Evolutionary conservation across 92 coral and sea anemone species (phyloP).

Genomic region (Epizoanthus fatuus): DNA sequence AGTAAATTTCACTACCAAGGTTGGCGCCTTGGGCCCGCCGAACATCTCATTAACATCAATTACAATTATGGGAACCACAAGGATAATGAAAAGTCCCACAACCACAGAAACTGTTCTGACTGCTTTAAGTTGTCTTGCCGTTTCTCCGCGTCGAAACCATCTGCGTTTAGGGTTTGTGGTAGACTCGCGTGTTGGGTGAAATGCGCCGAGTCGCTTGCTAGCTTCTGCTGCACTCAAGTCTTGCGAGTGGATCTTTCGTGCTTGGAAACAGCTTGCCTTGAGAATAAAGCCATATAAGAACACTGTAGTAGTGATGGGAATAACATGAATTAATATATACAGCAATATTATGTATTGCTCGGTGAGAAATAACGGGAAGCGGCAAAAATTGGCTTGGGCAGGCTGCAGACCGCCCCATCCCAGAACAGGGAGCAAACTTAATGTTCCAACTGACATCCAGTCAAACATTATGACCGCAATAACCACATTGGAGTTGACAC

Average conservation of each 20-base stretch:
- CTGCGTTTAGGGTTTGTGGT: conserved; percentile 20
- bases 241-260: conserved; percentile 65
- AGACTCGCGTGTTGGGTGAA: conserved; percentile 13
- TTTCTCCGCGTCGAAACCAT: conserved; percentile 22
- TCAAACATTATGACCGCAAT: conserved; percentile 10
- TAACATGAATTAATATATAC: conserved; percentile 52
- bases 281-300: conserved; percentile 70
- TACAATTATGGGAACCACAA: conserved; percentile 67
- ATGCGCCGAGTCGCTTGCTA: not conserved
- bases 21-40: conserved; percentile 71
- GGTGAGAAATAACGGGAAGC: conserved; percentile 63
- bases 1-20: conserved; percentile 53
- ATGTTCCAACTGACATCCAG: conserved; percentile 59
- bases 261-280: conserved; percentile 61
- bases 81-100: conserved; percentile 69
- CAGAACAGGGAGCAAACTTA: conserved; percentile 16
- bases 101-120: conserved; percentile 61
- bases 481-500: conserved; percentile 10
- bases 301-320: conserved; percentile 66
- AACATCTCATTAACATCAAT: conserved; percentile 73
- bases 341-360: conserved; percentile 48
- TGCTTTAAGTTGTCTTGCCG: conserved; percentile 66
- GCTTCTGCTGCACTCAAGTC: conserved; percentile 17
- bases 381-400: conserved; percentile 39
- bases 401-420: conserved; percentile 4